Evolutionary conservation across 2,113 vertebrate genomes (phyloP), one percentile per base, ranked within the genome.

Genomic region (Pachycephala philippinensis): DNA sequence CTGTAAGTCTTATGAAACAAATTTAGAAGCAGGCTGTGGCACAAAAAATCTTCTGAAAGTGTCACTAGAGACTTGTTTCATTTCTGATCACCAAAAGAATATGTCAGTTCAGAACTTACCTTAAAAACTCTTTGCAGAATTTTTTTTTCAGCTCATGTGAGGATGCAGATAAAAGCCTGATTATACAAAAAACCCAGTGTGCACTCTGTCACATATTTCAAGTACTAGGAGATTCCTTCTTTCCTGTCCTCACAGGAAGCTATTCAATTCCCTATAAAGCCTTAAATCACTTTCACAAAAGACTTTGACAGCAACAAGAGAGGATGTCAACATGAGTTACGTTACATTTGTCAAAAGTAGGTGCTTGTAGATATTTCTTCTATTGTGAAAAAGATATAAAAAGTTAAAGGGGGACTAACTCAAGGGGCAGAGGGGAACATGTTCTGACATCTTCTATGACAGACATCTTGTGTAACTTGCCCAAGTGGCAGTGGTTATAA

Each of bases 271-370:
- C 89, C 89, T 81, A 37, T 49, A 89, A 92, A 87, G 81, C 74
- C 87, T 92, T 91, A 91, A 90, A 70, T 94, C 85, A 65, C 22
- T 75, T 91, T 79, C 69, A 93, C 77, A 87, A 88, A 95, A 91
- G 87, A 71, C 61, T 77, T 54, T 95, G 96, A 95, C 95, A 97
- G 89, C 69, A 91, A 95, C 83, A 89, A 79, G 89, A 94, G 57
- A 92, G 57, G 40, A 91, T 68, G 91, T 76, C 94, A 91, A 68
- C 87, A 65, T 8, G 27, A 91, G 76, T 95, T 93, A 96, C 0
- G 0, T 56, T 89, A 87, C 7, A 78, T 78, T 74, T 84, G 72
- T 87, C 69, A 89, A 19, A 90, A 95, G 52, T 45, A 82, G 37
- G 60, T 87, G 64, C 89, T 82, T 28, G 19, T 42, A 71, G 56